phyloP scores from a whole-genome alignment of 2,113 vertebrate genomes.

The Indri indri region DNA sequence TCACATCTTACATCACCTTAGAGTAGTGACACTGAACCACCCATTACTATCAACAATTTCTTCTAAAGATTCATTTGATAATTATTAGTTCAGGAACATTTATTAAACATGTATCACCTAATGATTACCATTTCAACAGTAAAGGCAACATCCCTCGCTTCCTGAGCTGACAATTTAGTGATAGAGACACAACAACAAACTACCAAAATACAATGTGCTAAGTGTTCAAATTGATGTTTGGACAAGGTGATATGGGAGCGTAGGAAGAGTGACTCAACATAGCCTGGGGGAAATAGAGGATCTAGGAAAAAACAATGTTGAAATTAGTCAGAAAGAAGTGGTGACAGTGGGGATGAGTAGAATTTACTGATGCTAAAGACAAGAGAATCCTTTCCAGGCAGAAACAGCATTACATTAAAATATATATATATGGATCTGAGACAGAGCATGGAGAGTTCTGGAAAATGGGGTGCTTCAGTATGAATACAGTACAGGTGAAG shows the following conservation, averaged over 20 bases:
- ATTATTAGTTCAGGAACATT: neutral
- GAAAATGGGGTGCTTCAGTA: neutral
- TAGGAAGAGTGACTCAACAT: neutral
- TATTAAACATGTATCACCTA: neutral
- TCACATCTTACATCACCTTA: fast-evolving
- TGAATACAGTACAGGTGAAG: neutral
- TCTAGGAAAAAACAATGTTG: neutral
- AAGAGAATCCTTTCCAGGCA: neutral
- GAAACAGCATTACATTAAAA: neutral
- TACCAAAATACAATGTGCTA: neutral
- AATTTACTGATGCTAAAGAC: neutral
- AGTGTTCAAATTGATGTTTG: neutral
- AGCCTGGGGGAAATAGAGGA: neutral
- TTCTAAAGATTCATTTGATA: neutral
- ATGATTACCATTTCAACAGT: neutral
- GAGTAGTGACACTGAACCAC: neutral
- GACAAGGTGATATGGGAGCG: neutral
- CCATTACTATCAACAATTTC: neutral
- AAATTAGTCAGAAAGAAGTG: neutral
- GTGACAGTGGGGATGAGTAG: neutral
- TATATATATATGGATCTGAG: neutral
- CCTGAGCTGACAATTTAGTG: neutral
- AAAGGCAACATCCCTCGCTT: neutral
- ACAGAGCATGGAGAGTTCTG: neutral
- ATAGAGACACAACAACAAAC: neutral